Percentiles rank a stretch among this genome's conserved stretches.
phyloP scores from a whole-genome alignment of 2,113 vertebrate species.

The Urocitellus parryii region DNA sequence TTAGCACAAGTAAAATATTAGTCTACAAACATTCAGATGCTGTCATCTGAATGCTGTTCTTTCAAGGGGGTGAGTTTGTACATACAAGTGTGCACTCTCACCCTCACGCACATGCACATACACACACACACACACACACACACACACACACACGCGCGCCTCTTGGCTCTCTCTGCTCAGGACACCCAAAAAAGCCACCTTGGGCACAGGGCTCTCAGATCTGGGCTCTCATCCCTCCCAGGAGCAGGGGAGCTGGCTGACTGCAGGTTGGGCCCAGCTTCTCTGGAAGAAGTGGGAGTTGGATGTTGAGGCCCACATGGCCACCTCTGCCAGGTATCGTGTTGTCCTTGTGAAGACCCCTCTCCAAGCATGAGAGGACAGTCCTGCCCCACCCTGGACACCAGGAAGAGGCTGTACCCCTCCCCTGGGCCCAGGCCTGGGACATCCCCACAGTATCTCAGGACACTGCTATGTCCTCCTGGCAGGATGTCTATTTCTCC shows the following conservation, averaged over 20 bases:
- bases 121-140: neutral
- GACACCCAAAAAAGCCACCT: neutral
- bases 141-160: neutral
- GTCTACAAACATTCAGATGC: no score
- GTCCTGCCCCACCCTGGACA: neutral
- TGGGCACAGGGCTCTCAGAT: fast-evolving
- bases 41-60: fast-evolving
- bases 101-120: no score
- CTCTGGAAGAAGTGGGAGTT: no score
- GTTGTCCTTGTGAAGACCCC: neutral
- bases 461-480: no score
- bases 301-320: neutral
- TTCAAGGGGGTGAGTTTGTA: neutral
- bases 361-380: neutral
- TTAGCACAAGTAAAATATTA: no score
- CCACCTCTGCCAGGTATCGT: neutral
- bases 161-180: fast-evolving
- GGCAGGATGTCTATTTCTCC: neutral
- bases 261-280: neutral
- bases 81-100: no score
- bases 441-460: neutral
- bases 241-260: fast-evolving
- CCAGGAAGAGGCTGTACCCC: neutral
- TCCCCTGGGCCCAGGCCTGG: neutral
- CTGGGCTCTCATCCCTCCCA: fast-evolving